Evolutionary conservation across 2,113 vertebrate genomes (phyloP).

Genomic region (Tapirus terrestris): DNA sequence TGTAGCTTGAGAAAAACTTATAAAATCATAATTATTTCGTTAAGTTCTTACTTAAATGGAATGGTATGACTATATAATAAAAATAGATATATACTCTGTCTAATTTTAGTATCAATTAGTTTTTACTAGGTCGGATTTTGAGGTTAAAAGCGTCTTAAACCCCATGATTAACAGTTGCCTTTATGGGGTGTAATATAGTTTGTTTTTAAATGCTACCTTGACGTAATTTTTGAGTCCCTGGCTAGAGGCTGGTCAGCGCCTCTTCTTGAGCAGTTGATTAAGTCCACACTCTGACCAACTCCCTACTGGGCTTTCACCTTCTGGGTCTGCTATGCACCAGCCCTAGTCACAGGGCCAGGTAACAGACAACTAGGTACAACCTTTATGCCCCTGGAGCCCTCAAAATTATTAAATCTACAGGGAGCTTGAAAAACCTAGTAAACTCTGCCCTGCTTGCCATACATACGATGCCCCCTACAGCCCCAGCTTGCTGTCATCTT

Average conservation of each 20-base stretch:
- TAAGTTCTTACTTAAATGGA: background rate
- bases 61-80: background rate
- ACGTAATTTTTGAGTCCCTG: background rate
- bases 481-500: accelerated
- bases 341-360: accelerated
- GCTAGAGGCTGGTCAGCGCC: background rate
- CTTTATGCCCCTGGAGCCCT: background rate
- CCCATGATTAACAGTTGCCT: background rate
- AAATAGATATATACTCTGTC: background rate
- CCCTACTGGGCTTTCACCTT: no score
- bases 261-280: background rate
- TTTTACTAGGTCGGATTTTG: background rate
- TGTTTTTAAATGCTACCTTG: background rate
- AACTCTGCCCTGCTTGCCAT: accelerated
- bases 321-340: accelerated
- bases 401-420: background rate
- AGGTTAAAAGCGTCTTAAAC: background rate
- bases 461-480: accelerated
- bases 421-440: background rate
- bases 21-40: background rate
- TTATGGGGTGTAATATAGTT: background rate
- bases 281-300: background rate
- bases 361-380: background rate
- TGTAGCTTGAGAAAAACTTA: background rate
- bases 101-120: background rate